A percentile compares a stretch with the other conserved stretches of the same genome.
phyloP scores from a whole-genome alignment of 2,888 invertebrate species.

The Aquatica leii region DNA sequence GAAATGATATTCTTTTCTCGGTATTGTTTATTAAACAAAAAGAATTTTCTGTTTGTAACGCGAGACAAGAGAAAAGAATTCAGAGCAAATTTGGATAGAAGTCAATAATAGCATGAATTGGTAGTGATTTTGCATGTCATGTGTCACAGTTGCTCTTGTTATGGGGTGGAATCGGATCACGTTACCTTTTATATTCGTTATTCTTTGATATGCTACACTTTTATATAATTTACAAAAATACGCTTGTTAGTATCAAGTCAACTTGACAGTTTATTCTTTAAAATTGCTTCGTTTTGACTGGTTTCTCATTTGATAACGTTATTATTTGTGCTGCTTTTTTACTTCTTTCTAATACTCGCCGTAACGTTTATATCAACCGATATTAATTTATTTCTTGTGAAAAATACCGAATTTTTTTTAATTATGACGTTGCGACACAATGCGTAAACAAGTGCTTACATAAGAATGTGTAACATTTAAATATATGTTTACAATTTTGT shows the following conservation, averaged over 20 bases:
- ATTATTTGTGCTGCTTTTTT: constrained; percentile 6
- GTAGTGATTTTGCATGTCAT: constrained; percentile 42
- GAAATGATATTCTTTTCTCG: constrained; percentile 22
- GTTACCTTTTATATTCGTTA: constrained; percentile 41
- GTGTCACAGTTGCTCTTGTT: constrained; percentile 41
- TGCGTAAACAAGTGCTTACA: no score
- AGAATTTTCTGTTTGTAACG: constrained; percentile 33
- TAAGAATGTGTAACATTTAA: no score
- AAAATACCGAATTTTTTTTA: neutral
- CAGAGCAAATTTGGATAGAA: constrained; percentile 39
- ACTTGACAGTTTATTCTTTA: constrained; percentile 30
- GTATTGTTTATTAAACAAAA: constrained; percentile 37
- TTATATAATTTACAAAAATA: constrained; percentile 40
- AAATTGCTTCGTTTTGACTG: constrained; percentile 27
- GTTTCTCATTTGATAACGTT: constrained; percentile 24
- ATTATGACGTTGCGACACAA: no score
- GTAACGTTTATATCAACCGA: constrained; percentile 2
- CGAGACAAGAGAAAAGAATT: constrained; percentile 34
- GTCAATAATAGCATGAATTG: constrained; percentile 41
- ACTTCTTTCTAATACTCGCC: constrained; percentile 1
- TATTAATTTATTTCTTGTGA: neutral
- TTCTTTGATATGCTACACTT: constrained; percentile 41
- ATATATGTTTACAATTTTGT: no score
- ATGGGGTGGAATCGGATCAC: constrained; percentile 39
- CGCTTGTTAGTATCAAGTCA: constrained; percentile 39